These are phyloP conservation scores for Xenotilapia flavipinnis DNA, from an alignment of 2,113 vertebrate genomes.

Conservation along the genomic window DNA sequence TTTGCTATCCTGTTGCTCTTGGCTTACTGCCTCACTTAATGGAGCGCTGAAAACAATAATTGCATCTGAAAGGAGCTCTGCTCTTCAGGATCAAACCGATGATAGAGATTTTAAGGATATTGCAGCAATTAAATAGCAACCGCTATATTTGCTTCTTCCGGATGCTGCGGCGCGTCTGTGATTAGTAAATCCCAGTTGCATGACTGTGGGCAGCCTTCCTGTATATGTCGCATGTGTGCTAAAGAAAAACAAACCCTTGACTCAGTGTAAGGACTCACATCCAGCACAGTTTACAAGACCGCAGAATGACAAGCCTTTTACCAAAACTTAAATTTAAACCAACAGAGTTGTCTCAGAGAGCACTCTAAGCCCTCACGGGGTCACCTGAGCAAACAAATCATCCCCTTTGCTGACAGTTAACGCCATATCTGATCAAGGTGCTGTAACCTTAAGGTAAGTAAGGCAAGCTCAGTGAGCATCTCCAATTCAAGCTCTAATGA, in stretches of 20 bases:
- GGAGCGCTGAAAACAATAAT: slow-evolving; percentile 25
- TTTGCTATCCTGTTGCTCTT: slow-evolving; percentile 48
- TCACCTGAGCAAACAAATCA: slow-evolving; percentile 1
- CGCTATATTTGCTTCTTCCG: slow-evolving; percentile 19
- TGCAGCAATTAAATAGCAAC: neutral
- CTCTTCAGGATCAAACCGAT: neutral
- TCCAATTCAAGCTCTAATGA: slow-evolving; percentile 8
- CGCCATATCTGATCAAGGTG: neutral
- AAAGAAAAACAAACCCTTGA: slow-evolving; percentile 62
- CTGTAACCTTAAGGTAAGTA: neutral
- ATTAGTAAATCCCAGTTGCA: slow-evolving; percentile 40
- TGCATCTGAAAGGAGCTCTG: neutral
- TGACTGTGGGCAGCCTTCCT: slow-evolving; percentile 52
- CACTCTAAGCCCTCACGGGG: neutral
- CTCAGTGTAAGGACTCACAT: slow-evolving; percentile 35
- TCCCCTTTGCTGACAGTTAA: neutral
- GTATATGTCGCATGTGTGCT: slow-evolving; percentile 49
- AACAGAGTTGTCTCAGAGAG: neutral
- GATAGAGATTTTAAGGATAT: slow-evolving; percentile 10
- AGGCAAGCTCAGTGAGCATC: neutral
- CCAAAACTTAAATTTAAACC: slow-evolving; percentile 32
- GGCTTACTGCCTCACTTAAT: slow-evolving; percentile 25
- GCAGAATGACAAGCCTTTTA: slow-evolving; percentile 49
- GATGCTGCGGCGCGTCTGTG: slow-evolving; percentile 14
- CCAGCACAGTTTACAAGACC: slow-evolving; percentile 58